Base-by-base conservation (phyloP, 2,888 invertebrate species). In the Amorpha juglandis region DNA sequence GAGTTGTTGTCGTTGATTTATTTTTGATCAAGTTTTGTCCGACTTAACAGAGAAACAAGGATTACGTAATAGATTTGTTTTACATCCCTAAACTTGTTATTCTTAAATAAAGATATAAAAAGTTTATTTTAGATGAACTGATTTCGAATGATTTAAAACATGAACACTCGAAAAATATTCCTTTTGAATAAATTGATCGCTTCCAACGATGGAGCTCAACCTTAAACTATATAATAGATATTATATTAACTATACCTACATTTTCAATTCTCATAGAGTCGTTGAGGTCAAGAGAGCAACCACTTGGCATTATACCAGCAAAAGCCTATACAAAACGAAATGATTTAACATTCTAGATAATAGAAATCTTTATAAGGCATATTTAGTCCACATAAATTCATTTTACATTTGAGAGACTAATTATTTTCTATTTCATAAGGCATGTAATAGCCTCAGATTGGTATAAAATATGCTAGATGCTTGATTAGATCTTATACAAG, bases 1-100 rank as follows among this genome's bases (percentile, higher is more conserved):
- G 89, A 92, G 91, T 89, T 90, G 92, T 91, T 88, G 84, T 81
- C 83, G 78, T 84, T 90, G 90, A 91, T 92, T 92, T 91, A 91
- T 91, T 91, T 91, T 90, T 88, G 90, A 88, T 86, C 84, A 87
- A 83, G 82, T 84, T 84, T 85, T 84, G 86, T 89, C 86, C 79
- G 86, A 88, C 86, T 89, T 88, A 87, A 86, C 86, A 84, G 79
- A 79, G 80, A 48, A 58, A 48, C 35, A 58, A 35, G 48, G 58
- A 35, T 55, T 47, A 35, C 48, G 48, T 38, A 58, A 58, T 16
- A 6, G 58, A 58, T 58, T 42, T 19, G 42, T 58, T 6, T 11
- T 6, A 55, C 27, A 11, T 0, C 16, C 11, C 58, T 6, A 16
- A 42, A 42, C 19, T 38, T 1, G 16, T 52, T 1, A 52, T 27